phyloP scores from a whole-genome alignment of 2,113 vertebrate genomes.

The Erpornis zantholeuca region DNA sequence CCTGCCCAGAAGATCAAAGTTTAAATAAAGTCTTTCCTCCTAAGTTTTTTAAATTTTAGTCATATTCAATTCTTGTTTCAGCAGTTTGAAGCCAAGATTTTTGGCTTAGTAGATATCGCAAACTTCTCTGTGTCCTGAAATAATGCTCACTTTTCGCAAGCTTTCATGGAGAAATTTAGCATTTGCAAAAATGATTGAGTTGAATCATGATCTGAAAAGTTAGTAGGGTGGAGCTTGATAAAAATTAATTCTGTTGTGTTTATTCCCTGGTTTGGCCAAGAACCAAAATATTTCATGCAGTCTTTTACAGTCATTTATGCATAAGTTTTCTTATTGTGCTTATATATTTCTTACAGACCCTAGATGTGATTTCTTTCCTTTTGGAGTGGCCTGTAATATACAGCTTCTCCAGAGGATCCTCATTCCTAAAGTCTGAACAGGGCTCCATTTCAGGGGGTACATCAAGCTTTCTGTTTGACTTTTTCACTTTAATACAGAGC shows the following conservation, averaged over 20 bases:
- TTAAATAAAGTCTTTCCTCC: neutral
- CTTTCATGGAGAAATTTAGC: neutral
- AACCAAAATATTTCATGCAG: neutral
- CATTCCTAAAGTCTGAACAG: neutral
- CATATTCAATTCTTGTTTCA: neutral
- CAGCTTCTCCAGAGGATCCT: neutral
- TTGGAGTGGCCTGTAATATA: neutral
- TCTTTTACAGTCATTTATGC: neutral
- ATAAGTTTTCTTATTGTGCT: neutral
- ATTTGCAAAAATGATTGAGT: neutral
- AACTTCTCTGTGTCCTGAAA: neutral
- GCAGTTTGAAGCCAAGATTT: neutral
- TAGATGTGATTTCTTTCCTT: neutral
- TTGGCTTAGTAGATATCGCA: neutral
- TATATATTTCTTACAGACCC: neutral
- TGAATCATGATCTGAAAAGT: neutral
- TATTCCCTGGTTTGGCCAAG: neutral
- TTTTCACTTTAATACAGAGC: neutral
- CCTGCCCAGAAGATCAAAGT: neutral
- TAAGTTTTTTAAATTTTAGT: neutral
- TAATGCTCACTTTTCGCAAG: neutral
- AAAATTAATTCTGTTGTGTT: neutral
- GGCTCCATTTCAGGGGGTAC: neutral
- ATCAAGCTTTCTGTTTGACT: neutral
- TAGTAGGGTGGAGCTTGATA: neutral